Evolutionary conservation across 92 coral and sea anemone genomes (phyloP), one percentile per base, ranked within the genome.

Genomic region (Epizoanthus stellaris): DNA sequence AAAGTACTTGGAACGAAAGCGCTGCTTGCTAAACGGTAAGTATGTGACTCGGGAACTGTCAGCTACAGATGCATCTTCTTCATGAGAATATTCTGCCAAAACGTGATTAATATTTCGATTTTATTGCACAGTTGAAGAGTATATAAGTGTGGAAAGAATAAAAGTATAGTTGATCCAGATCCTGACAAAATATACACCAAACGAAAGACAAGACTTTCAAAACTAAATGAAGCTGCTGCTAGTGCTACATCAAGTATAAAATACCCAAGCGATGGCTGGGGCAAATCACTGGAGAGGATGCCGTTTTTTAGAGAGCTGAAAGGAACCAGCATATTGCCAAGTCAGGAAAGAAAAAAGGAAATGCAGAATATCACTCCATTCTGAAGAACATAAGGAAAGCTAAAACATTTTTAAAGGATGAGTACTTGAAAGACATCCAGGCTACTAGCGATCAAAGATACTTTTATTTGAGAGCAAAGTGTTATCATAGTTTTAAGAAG

Each of bases 401-500:
- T 0, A 77, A 79, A 70, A 86, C 85, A 34, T 86, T 66, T 73
- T 45, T 86, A 53, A 40, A 86, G 17, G 89, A 77, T 12, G 85
- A 86, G 54, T 79, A 86, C 75, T 21, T 87, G 16, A 63, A 87
- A 13, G 81, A 80, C 14, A 80, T 72, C 5, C 38, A 56, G 42
- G 70, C 81, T 1, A 80, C 56, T 65, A 69, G 52, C n/a, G 86
- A 79, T 38, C 82, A 81, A 70, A 30, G 80, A 36, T 71, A 74
- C 58, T 87, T 82, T 74, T 87, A 66, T 82, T 45, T 53, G 36
- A 36, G 21, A 25, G 83, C 83, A 6, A 82, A 64, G 56, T 80
- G 87, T 82, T 87, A 30, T 45, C 90, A 87, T 45, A 87, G 90
- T 72, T 87, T 87, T 19, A 80, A 43, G 73, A 86, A 67, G 57